Evolutionary conservation across 2,797 vertebrate genomes (phyloP), one percentile per base, ranked within the genome.

Genomic region (Okamejei kenojei): DNA sequence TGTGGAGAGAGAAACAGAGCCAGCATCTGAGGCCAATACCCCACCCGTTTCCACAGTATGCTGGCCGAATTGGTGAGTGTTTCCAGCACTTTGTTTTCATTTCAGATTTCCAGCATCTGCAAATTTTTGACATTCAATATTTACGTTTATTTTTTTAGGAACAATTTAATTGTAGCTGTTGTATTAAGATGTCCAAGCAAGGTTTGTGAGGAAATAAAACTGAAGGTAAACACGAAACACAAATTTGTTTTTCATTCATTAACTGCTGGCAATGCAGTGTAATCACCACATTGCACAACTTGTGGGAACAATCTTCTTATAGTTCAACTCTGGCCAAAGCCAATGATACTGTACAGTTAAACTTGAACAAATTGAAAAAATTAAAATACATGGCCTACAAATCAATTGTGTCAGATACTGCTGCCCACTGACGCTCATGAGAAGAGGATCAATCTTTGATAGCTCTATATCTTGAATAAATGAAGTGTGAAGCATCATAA

Each of bases 401-500:
- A 92, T 23, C 26, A 92, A 11, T 29, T n/a, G 90, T 58, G 90
- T 74, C 90, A 76, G 68, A 92, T 32, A 74, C 73, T 91, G 35
- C 90, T 92, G 13, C 90, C 71, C 71, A 29, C 68, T 17, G 45
- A 65, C 86, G 19, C 5, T 90, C 63, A 68, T 35, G 17, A 90
- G 7, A 58, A 0, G 58, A 92, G 23, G 35, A 76, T 92, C 38
- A 74, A 29, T 54, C 10, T 54, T 76, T 76, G 17, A 90, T 73
- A 17, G 21, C 61, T 90, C 35, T 45, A 73, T 32, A 9, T 32
- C n/a, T 19, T 76, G 35, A 7, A 10, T 29, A 17, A 65, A 88
- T 68, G 7, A 65, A 74, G 90, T 92, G 35, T 76, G 74, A 76
- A 76, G 23, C 68, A 54, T 74, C 76, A 54, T 23, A 73, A 92